Base-by-base conservation (phyloP, 2,888 invertebrate species). In the Xestobium rufovillosum region DNA sequence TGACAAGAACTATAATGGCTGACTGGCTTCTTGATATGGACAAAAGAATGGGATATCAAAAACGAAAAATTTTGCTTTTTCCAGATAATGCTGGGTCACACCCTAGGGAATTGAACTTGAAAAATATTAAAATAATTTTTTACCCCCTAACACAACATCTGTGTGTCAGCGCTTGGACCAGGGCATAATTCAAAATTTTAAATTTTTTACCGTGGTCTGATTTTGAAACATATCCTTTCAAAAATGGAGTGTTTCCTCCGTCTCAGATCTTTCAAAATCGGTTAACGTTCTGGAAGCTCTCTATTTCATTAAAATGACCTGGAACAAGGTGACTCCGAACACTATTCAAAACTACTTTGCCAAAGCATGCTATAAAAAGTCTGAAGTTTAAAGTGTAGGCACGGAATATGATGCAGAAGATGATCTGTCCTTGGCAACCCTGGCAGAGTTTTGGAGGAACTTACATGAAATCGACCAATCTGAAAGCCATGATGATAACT, bases 101-200 rank as follows among this genome's bases (percentile, higher is more conserved):
- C 25, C 27, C 28, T 28, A 12, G 27, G 15, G 38, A 35, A 19
- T 19, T 23, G 27, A n/a, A 31, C 12, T 29, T 29, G 11, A 29
- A 26, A 39, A 39, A 39, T 34, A 29, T 39, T 30, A 30, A 39
- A 35, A 19, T 34, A 15, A 17, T 29, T 3, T 38, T 34, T 28
- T 15, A 33, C 16, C 34, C 33, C 6, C 36, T 17, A 30, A 36
- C 30, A 36, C 19, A 27, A 36, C 25, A 13, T 36, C 29, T 8
- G 11, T 28, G 15, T 38, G 30, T 19, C 25, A 38, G 16, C 38
- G 29, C 23, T 34, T 38, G 14, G 19, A 29, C 27, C 15, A 38
- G 17, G 26, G 27, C 10, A 34, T 34, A 33, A 38, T 38, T 33
- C 33, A 26, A 15, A 38, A 38, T 35, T 39, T n/a, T 34, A 38